Evolutionary conservation across 2,113 vertebrate genomes (phyloP), one percentile per base, ranked within the genome.

Genomic region (Heliornis fulica): DNA sequence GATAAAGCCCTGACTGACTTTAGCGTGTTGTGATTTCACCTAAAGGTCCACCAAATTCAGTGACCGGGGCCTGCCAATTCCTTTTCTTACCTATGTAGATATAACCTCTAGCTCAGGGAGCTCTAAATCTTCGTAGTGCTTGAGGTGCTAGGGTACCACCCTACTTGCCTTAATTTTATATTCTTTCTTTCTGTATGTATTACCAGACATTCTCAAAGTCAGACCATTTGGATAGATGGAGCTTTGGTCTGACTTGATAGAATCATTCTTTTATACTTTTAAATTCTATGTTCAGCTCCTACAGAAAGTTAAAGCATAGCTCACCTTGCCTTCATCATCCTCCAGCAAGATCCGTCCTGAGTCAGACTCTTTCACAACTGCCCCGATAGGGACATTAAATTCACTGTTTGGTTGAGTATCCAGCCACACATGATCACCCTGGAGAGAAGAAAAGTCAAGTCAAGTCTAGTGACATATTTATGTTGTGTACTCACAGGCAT

Each of bases 371-470:
- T 97, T 98, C 78, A 99, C 98, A 92, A 99, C 95, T 16, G 99
- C 99, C 28, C 99, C 99, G 0, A 99, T 98, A 6, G 99, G 98
- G 59, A 99, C 98, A 17, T 60, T 83, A 38, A 83, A 97, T 87
- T 98, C 94, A 68, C 89, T 87, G 11, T 93, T 97, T 4, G 36
- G 32, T 40, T 97, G 91, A 7, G 97, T 70, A 38, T 99, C 98
- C 94, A 99, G 95, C 99, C 99, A 99, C 32, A 99, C 98, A 54
- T 98, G 98, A 91, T 99, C 99, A 43, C 99, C 99, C 99, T 99
- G 80, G 63, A 63, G 48, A 90, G 50, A 83, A 83, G 87, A 90
- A 65, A 61, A 64, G 16, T 19, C 4, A 20, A n/a, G n/a, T 95
- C 53, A 95, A 36, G 50, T n/a, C 45, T 40, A 57, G 31, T 38